Conservation (phyloP, 2,888 invertebrate genomes). For the Crossocerus cetratus region DNA sequence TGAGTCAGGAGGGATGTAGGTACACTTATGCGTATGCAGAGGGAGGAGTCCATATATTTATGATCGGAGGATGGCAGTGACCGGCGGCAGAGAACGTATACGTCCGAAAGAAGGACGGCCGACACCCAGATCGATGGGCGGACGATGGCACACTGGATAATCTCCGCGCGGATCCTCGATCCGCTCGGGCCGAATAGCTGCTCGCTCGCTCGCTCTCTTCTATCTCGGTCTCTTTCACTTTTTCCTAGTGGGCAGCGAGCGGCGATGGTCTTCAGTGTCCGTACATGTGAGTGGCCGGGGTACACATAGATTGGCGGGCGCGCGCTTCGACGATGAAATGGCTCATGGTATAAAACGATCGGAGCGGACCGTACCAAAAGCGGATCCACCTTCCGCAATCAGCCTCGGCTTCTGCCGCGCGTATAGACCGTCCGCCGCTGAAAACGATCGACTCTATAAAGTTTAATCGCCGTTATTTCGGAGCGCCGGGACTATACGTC, state of each 20-base stretch:
- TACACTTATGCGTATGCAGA: too few relatives aligned
- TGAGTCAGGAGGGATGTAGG: conserved; percentile 19
- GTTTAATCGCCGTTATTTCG: conserved; percentile 55
- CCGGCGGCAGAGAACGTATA: conserved; percentile 17
- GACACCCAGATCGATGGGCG: conserved; percentile 31
- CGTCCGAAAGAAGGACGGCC: conserved; percentile 22
- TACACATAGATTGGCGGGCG: not conserved
- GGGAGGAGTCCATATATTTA: conserved; percentile 4
- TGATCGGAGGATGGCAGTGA: conserved; percentile 26
- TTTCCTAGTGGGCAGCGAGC: not conserved
- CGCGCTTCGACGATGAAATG: conserved; percentile 20
- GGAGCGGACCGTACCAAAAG: not conserved
- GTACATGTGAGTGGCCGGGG: not conserved
- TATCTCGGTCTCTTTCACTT: not conserved
- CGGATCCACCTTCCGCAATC: conserved; percentile 18
- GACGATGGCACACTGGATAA: conserved; percentile 34
- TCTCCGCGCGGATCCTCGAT: conserved; percentile 12
- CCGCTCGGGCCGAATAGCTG: not conserved
- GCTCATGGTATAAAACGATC: conserved; percentile 20
- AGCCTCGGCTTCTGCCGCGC: conserved; percentile 42
- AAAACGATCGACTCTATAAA: conserved; percentile 43
- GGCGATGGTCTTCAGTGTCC: not conserved
- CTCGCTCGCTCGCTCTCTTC: too few relatives aligned
- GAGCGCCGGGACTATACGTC: conserved; percentile 49
- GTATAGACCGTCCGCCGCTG: conserved; percentile 14